Evolutionary conservation across 2,113 vertebrate genomes (phyloP).

Genomic region (Silurus glanis): DNA sequence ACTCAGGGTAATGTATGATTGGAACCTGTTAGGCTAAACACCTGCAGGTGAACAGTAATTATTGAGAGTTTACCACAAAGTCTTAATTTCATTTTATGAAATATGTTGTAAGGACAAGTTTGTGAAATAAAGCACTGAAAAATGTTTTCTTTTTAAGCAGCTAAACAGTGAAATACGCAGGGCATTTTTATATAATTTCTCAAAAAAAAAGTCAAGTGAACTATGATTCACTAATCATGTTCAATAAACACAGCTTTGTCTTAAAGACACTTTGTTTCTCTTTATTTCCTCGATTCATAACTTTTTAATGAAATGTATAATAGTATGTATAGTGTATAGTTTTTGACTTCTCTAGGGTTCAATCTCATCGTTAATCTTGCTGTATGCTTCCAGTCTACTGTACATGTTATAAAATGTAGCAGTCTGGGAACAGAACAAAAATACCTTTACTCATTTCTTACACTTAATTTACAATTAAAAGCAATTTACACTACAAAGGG

Average conservation of each 20-base stretch:
- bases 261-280: background rate
- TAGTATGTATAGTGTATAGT: background rate
- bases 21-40: too few species aligned
- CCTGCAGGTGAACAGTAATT: too few species aligned
- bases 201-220: background rate
- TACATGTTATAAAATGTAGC: background rate
- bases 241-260: background rate
- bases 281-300: background rate
- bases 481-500: too few species aligned
- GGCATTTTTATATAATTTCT: background rate
- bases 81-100: too few species aligned
- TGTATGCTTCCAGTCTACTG: background rate
- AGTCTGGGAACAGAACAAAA: background rate
- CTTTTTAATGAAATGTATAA: background rate
- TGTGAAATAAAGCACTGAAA: background rate
- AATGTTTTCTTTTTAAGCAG: background rate
- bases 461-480: background rate
- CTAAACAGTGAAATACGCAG: background rate
- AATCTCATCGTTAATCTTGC: background rate
- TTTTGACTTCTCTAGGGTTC: background rate
- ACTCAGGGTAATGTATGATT: too few species aligned
- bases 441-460: background rate
- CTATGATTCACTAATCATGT: background rate
- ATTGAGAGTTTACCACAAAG: too few species aligned
- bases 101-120: background rate